Evolutionary conservation across 2,797 vertebrate species (phyloP).

Genomic region (Sebastes nivosus): DNA sequence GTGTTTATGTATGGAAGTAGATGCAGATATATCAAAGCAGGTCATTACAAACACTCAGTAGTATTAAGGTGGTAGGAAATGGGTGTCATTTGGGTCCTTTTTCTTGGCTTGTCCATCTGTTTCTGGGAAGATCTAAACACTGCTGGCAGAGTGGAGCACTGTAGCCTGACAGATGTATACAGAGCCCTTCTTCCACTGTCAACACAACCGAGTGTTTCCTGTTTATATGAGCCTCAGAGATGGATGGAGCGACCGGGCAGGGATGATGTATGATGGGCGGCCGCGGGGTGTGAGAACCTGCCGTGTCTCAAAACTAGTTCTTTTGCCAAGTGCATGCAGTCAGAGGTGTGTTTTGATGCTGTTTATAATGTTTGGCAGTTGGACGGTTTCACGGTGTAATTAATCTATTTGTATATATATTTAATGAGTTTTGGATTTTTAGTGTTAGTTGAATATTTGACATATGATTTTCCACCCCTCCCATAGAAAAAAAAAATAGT

Average conservation of each 20-base stretch:
- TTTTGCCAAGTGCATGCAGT: not conserved
- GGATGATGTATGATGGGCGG: slow-evolving; percentile 32
- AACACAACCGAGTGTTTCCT: slow-evolving; percentile 76
- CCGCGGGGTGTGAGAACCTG: not conserved
- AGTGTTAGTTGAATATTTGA: slow-evolving; percentile 11
- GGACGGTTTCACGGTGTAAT: not conserved
- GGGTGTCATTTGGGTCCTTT: not conserved
- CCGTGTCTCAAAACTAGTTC: not conserved
- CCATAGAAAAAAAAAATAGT: not conserved
- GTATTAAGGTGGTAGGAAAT: slow-evolving; percentile 3
- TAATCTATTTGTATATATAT: not conserved
- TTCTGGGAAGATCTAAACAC: slow-evolving; percentile 65
- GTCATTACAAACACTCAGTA: not conserved
- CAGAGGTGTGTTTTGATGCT: not conserved
- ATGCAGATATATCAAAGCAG: slow-evolving; percentile 18
- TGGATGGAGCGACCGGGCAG: slow-evolving; percentile 50
- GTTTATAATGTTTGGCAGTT: slow-evolving; percentile 22
- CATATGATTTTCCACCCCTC: not conserved
- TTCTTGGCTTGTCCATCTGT: slow-evolving; percentile 35
- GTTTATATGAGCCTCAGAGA: slow-evolving; percentile 74
- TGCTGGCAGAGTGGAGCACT: slow-evolving; percentile 63
- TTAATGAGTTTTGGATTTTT: slow-evolving; percentile 15
- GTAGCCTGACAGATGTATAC: slow-evolving; percentile 65
- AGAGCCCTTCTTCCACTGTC: slow-evolving; percentile 69
- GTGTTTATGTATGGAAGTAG: slow-evolving; percentile 30